Conservation (phyloP, 2,113 vertebrate species). For the Syrrhaptes paradoxus region DNA sequence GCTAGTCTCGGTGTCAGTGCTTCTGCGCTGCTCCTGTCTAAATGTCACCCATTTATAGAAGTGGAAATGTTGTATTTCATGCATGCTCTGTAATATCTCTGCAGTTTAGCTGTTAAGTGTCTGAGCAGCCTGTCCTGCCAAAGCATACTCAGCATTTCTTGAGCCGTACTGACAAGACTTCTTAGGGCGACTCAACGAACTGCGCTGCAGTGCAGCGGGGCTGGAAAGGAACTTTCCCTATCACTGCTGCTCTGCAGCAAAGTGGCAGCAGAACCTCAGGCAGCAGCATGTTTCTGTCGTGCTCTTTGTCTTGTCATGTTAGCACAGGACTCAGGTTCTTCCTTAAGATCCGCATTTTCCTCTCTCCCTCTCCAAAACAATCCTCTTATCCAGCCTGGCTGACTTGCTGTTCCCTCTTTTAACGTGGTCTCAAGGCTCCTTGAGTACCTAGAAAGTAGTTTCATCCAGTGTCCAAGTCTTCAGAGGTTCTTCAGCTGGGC, state of each 20-base stretch:
- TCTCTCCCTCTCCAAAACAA: neutral
- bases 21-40: neutral
- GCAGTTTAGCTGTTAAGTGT: neutral
- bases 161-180: neutral
- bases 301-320: neutral
- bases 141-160: neutral
- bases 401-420: neutral
- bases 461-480: neutral
- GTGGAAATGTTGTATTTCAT: neutral
- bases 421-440: neutral
- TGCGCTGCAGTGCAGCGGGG: neutral
- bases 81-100: neutral
- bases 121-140: neutral
- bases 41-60: neutral
- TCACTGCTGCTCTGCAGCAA: neutral
- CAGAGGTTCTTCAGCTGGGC: neutral
- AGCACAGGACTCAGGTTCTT: neutral
- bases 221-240: neutral
- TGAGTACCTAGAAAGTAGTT: neutral
- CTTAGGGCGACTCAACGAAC: fast-evolving
- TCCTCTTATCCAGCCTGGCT: neutral
- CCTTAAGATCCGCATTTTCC: neutral
- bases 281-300: fast-evolving
- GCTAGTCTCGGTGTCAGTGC: neutral
- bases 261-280: neutral